phyloP scores from a whole-genome alignment of 2,888 invertebrate species.

The Drosophila kambysellisi region DNA sequence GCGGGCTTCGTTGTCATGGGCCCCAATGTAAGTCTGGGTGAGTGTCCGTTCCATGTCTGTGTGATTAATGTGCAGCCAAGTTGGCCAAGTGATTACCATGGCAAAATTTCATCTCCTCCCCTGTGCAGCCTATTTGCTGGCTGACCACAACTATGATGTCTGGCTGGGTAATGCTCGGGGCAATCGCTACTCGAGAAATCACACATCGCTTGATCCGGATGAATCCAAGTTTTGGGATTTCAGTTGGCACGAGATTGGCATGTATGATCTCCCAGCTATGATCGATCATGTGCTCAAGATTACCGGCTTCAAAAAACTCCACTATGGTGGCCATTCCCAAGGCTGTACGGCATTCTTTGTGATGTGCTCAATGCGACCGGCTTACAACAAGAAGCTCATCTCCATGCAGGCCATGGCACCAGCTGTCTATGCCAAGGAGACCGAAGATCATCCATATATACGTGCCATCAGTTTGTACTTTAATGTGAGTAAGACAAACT shows the following conservation, averaged over 20 bases:
- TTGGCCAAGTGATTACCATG: slow-evolving; percentile 50
- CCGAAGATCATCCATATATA: slow-evolving; percentile 83
- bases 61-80: slow-evolving; percentile 59
- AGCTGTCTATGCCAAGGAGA: slow-evolving; percentile 87
- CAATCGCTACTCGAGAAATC: slow-evolving; percentile 84
- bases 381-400: slow-evolving; percentile 89
- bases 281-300: slow-evolving; percentile 88
- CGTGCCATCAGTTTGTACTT: slow-evolving; percentile 83
- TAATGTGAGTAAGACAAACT: slow-evolving; percentile 68
- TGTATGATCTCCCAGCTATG: slow-evolving; percentile 92
- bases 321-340: slow-evolving; percentile 89
- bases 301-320: slow-evolving; percentile 86
- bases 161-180: slow-evolving; percentile 85
- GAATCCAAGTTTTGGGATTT: slow-evolving; percentile 88
- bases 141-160: slow-evolving; percentile 85
- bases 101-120: not conserved
- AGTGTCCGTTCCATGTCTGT: slow-evolving; percentile 51
- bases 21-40: slow-evolving; percentile 87
- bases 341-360: slow-evolving; percentile 91
- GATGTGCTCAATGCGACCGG: slow-evolving; percentile 88
- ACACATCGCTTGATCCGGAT: slow-evolving; percentile 81
- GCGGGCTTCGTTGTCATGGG: slow-evolving; percentile 91
- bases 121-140: slow-evolving; percentile 85
- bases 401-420: slow-evolving; percentile 90
- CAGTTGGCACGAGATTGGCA: slow-evolving; percentile 95